Conservation (phyloP, 2,888 invertebrate genomes). For the Cephus runcator region DNA sequence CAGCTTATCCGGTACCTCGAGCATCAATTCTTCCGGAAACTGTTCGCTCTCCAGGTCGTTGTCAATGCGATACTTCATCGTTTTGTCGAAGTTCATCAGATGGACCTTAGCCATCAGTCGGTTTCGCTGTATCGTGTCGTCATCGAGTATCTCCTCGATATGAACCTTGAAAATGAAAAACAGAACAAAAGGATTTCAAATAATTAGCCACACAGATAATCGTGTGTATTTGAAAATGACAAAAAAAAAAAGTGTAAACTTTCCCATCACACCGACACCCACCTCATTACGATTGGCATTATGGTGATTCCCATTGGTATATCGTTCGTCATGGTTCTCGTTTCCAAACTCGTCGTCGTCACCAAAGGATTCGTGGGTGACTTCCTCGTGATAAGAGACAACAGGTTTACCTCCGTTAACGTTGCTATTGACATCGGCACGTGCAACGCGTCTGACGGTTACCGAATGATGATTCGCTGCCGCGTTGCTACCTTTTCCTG, state of each 20-base stretch:
- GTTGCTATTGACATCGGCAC: slow-evolving; percentile 61
- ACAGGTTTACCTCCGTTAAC: slow-evolving; percentile 61
- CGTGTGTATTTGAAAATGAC: not conserved
- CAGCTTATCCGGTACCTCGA: slow-evolving; percentile 57
- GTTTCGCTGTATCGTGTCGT: slow-evolving; percentile 45
- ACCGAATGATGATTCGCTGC: slow-evolving; percentile 54
- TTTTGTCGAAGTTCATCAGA: slow-evolving; percentile 59
- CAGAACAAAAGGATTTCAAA: not conserved
- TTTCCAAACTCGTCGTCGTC: slow-evolving; percentile 52
- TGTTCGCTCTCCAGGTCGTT: slow-evolving; percentile 66
- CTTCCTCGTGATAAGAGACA: slow-evolving; percentile 60
- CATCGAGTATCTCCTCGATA: slow-evolving; percentile 39
- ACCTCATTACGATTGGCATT: slow-evolving; percentile 27
- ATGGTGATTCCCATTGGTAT: slow-evolving; percentile 40
- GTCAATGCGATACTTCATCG: slow-evolving; percentile 63
- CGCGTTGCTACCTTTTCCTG: slow-evolving; percentile 61
- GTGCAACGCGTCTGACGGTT: slow-evolving; percentile 58
- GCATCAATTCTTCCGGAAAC: slow-evolving; percentile 58
- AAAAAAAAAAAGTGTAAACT: slow-evolving; percentile 21
- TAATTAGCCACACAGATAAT: not conserved
- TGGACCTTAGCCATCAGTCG: slow-evolving; percentile 49
- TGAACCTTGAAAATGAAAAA: slow-evolving; percentile 28
- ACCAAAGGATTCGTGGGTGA: slow-evolving; percentile 58
- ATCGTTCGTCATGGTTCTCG: slow-evolving; percentile 44
- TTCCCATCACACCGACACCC: slow-evolving; percentile 12